Base-by-base conservation (phyloP, 2,888 invertebrate genomes). In the Eupithecia insigniata region DNA sequence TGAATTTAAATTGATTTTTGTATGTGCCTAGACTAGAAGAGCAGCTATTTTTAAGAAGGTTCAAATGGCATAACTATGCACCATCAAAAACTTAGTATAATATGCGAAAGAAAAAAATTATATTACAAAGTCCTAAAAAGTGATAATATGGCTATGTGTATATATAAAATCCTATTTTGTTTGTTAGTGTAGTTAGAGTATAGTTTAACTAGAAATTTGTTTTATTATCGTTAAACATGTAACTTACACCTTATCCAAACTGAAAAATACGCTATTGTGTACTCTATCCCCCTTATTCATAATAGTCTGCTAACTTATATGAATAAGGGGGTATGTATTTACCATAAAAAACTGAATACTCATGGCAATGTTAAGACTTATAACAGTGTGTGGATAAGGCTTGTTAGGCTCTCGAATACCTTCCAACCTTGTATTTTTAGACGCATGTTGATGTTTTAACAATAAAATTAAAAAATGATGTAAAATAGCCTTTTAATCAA, bases 401-500 rank as follows among this genome's bases (percentile, higher is more conserved):
- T 43, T 46, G 10, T 5, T 14, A 16, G 18, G 46, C 46, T 66
- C 87, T 90, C 88, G 87, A 91, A 90, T 91, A 89, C 85, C 75
- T 79, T 79, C 80, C 76, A 80, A 74, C 74, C 76, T 73, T 86
- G 85, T 91, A 89, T 89, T 89, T 90, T 65, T 87, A 82, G 81
- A 87, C 73, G 83, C 76, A 80, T 85, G 84, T 87, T 83, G 72
- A 80, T 83, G 80, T 88, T 85, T 83, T 79, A 82, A 76, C 66
- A 86, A 87, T 87, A 86, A 88, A 62, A 89, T 75, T 67, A 73
- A 80, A 79, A 80, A 79, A 75, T 78, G 87, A 88, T 85, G 82
- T 85, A 89, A 89, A 89, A 89, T 88, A 89, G 85, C 80, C 81
- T 88, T 89, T 90, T 89, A 85, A 85, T 90, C 84, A 78, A 83